Percentiles rank a stretch among this genome's conserved stretches.
These are phyloP conservation scores for Vandiemenella viatica DNA, from an alignment of 2,888 invertebrate species.

Conservation along the genomic window DNA sequence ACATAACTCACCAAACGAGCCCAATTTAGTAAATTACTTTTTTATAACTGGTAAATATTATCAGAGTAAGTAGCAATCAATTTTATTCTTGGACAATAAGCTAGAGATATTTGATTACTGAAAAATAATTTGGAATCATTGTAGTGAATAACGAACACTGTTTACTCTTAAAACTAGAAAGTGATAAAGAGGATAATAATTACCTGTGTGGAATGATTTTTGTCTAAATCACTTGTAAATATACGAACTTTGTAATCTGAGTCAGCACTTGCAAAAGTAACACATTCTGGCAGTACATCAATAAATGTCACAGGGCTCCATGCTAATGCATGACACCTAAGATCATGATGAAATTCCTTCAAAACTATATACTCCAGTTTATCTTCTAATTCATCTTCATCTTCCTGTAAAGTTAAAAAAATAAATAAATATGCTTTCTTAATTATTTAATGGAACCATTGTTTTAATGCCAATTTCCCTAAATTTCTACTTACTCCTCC, in stretches of 20 bases:
- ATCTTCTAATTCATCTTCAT: conserved; percentile 34
- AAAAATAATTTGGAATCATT: no score
- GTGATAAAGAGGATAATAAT: conserved; percentile 22
- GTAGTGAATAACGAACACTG: no score
- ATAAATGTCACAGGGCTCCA: conserved; percentile 48
- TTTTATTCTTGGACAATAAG: no score
- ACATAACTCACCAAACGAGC: no score
- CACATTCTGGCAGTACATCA: conserved; percentile 38
- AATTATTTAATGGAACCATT: no score
- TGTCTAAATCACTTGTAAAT: conserved; percentile 14
- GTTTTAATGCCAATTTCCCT: no score
- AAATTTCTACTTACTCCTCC: no score
- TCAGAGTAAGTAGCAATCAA: no score
- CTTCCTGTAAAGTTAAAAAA: conserved; percentile 31
- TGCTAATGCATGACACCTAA: conserved; percentile 37
- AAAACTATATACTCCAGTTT: conserved; percentile 33
- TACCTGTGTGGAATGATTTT: conserved; percentile 11
- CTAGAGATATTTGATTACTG: no score
- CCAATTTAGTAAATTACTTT: no score
- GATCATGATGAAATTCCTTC: conserved; percentile 39
- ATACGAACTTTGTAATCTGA: conserved; percentile 33
- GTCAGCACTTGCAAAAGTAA: conserved; percentile 39
- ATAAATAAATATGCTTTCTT: no score
- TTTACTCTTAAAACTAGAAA: conserved; percentile 43
- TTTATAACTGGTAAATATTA: no score